Evolutionary conservation across 2,888 invertebrate genomes (phyloP).

Genomic region (Eupelmus urozonus): DNA sequence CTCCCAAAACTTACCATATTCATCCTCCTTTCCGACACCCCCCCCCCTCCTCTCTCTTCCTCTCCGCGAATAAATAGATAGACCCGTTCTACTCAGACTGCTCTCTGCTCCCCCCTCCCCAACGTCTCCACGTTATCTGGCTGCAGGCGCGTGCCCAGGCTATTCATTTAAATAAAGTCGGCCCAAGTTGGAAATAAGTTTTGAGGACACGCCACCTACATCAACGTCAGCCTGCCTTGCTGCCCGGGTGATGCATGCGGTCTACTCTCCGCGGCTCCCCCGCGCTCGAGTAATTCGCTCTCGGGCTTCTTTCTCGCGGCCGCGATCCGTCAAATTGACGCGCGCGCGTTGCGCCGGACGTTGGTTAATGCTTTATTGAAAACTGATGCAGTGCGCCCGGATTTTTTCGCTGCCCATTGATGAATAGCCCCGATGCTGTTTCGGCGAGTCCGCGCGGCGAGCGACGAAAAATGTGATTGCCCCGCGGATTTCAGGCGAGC

Average conservation of each 20-base stretch:
- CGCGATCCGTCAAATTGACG: constrained; percentile 23
- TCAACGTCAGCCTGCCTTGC: constrained; percentile 48
- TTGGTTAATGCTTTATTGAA: constrained; percentile 35
- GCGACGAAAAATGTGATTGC: too few relatives aligned
- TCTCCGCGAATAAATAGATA: constrained; percentile 40
- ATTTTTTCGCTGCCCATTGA: too few relatives aligned
- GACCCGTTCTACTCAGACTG: neutral
- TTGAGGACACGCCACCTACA: constrained; percentile 56
- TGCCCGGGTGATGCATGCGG: constrained; percentile 44
- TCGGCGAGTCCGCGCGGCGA: too few relatives aligned
- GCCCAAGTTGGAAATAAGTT: constrained; percentile 56
- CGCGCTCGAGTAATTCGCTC: neutral
- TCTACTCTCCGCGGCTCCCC: neutral
- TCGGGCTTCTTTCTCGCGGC: neutral
- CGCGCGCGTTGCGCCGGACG: neutral
- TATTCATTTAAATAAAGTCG: constrained; percentile 59
- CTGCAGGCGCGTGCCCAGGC: constrained; percentile 22
- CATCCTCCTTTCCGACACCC: neutral
- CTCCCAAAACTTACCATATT: neutral
- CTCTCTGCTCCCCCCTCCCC: neutral
- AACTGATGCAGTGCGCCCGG: constrained; percentile 1
- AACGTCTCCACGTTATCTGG: constrained; percentile 38
- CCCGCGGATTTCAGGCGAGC: too few relatives aligned
- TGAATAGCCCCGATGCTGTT: too few relatives aligned
- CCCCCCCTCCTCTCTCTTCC: neutral